Percentiles rank a stretch among this genome's conserved stretches.
Conservation (phyloP, 2,888 invertebrate genomes). For the Philereme vetulata region DNA sequence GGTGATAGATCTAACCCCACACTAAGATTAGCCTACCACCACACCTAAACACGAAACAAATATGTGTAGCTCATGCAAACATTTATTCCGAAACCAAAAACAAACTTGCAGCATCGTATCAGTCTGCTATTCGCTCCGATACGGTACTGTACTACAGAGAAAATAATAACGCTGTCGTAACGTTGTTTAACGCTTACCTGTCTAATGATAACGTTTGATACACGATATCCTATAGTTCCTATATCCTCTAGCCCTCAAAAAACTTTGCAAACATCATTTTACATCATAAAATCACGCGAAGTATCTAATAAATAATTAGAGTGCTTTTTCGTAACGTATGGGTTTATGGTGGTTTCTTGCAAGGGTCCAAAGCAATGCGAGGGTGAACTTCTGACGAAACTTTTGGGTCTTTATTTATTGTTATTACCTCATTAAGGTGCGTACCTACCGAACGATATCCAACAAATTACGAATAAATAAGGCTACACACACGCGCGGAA, state of each 20-base stretch:
- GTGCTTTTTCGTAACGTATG: slow-evolving; percentile 68
- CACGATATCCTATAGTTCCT: neutral
- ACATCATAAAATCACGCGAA: slow-evolving; percentile 40
- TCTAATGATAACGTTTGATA: no score
- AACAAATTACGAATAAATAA: slow-evolving; percentile 83
- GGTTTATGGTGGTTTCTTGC: slow-evolving; percentile 71
- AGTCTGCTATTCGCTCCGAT: no score
- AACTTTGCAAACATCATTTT: slow-evolving; percentile 24
- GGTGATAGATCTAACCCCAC: no score
- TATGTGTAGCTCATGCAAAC: no score
- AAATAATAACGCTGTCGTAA: no score
- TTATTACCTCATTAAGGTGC: slow-evolving; percentile 83
- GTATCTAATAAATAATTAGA: slow-evolving; percentile 63
- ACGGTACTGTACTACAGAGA: no score
- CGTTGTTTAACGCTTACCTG: no score
- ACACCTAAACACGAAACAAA: no score
- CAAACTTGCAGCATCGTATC: no score
- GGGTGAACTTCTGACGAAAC: slow-evolving; percentile 75
- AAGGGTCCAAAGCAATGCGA: slow-evolving; percentile 67
- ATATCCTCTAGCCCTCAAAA: neutral
- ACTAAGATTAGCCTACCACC: no score
- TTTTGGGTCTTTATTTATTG: slow-evolving; percentile 84
- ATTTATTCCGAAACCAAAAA: no score
- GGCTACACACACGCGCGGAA: slow-evolving; percentile 66
- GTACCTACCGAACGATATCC: slow-evolving; percentile 80